phyloP scores from a whole-genome alignment of 1,140 invertebrate species.

The Drosophila oshimai region DNA sequence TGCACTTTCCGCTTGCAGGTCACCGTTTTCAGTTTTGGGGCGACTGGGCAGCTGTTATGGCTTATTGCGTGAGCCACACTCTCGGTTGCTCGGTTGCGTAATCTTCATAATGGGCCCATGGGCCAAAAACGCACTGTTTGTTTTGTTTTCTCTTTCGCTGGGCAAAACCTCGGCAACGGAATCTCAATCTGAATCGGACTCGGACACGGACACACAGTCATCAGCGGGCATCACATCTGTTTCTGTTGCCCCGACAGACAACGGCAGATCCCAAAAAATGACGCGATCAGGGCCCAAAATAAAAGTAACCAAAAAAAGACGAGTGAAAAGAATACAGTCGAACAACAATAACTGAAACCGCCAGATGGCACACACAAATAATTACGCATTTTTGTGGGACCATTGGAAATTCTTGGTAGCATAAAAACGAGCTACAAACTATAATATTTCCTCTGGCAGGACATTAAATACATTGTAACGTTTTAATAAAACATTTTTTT shows the following conservation, averaged over 20 bases:
- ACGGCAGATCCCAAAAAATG: slow-evolving; percentile 4
- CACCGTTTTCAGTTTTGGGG: slow-evolving; percentile 12
- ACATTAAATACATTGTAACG: too few relatives aligned
- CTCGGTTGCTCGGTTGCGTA: slow-evolving; percentile 19
- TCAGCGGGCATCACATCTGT: slow-evolving; percentile 28
- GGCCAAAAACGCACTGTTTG: slow-evolving; percentile 29
- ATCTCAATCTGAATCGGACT: too few relatives aligned
- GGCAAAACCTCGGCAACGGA: slow-evolving; percentile 26
- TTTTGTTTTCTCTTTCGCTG: slow-evolving; percentile 35
- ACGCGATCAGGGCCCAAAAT: slow-evolving; percentile 11
- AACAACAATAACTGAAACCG: not conserved
- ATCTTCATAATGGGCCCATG: slow-evolving; percentile 36
- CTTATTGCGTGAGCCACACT: slow-evolving; percentile 4
- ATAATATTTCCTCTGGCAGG: too few relatives aligned
- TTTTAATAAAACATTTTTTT: too few relatives aligned
- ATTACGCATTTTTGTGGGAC: not conserved
- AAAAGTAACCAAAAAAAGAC: not conserved
- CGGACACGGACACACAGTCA: slow-evolving; percentile 13
- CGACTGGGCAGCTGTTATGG: not conserved
- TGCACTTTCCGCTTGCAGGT: slow-evolving; percentile 29
- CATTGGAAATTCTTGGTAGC: too few relatives aligned
- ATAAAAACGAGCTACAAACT: too few relatives aligned
- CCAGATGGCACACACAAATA: not conserved
- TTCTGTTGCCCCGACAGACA: slow-evolving; percentile 8
- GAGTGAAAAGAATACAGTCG: not conserved